Evolutionary conservation across 2,888 invertebrate genomes (phyloP).

Genomic region (Diarsia rubi): DNA sequence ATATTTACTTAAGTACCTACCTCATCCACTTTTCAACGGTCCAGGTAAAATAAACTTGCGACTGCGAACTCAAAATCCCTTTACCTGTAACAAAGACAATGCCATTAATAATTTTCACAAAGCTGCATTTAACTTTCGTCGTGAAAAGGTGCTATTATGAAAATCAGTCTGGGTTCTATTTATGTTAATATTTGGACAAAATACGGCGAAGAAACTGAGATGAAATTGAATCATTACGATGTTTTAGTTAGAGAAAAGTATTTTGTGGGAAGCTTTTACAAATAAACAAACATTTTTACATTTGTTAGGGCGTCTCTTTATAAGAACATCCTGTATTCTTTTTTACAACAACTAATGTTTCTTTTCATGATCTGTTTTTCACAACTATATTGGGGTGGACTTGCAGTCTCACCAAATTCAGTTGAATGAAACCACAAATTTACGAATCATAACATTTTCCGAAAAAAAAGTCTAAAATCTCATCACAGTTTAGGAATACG

Average conservation of each 20-base stretch:
- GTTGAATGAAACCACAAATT: too few species aligned
- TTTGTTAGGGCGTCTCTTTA: background rate
- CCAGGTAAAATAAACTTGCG: slow-evolving; percentile 48
- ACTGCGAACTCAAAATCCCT: slow-evolving; percentile 45
- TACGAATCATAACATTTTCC: too few species aligned
- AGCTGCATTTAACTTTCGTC: slow-evolving; percentile 54
- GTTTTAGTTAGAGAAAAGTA: background rate
- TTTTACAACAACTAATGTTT: too few species aligned
- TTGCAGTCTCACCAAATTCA: too few species aligned
- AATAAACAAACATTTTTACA: background rate
- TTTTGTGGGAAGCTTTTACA: slow-evolving; percentile 10
- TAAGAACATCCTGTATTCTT: too few species aligned
- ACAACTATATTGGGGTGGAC: too few species aligned
- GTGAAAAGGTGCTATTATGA: slow-evolving; percentile 38
- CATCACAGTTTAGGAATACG: too few species aligned
- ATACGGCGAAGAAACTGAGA: slow-evolving; percentile 27
- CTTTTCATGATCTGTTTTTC: too few species aligned
- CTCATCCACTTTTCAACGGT: slow-evolving; percentile 35
- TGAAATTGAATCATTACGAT: slow-evolving; percentile 24
- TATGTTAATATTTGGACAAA: slow-evolving; percentile 37
- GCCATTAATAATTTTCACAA: slow-evolving; percentile 59
- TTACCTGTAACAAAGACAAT: slow-evolving; percentile 66
- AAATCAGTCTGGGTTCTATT: slow-evolving; percentile 48
- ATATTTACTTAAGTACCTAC: slow-evolving; percentile 16
- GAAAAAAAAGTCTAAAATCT: too few species aligned